Evolutionary conservation across 2,888 invertebrate species (phyloP).

Genomic region (Drosophila anomelani): DNA sequence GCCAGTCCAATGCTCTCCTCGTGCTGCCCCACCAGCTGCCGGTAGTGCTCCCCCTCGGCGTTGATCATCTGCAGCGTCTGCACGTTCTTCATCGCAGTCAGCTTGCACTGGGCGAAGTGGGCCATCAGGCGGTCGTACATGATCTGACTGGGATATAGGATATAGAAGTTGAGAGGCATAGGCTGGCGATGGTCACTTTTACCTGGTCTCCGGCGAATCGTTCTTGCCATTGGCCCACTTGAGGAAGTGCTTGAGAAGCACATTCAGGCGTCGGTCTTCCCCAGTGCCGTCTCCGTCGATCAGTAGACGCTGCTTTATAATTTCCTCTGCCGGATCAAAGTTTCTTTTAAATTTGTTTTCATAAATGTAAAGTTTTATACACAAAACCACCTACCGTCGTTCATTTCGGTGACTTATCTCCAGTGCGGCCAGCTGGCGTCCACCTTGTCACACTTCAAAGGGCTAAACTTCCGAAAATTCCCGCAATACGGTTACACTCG

Average conservation of each 20-base stretch:
- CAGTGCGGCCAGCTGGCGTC: constrained; percentile 5
- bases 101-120: constrained; percentile 94
- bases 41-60: constrained; percentile 93
- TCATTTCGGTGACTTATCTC: constrained; percentile 34
- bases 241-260: constrained; percentile 92
- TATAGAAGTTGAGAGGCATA: not conserved
- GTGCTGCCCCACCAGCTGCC: constrained; percentile 90
- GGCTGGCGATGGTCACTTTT: constrained; percentile 58
- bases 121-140: constrained; percentile 92
- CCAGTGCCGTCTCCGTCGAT: constrained; percentile 99
- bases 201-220: constrained; percentile 89
- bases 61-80: constrained; percentile 92
- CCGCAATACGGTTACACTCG: constrained; percentile 6
- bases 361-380: constrained; percentile 12
- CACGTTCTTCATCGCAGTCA: constrained; percentile 93
- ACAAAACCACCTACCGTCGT: constrained; percentile 45
- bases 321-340: constrained; percentile 90
- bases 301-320: constrained; percentile 94
- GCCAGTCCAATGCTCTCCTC: constrained; percentile 92
- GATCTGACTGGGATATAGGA: constrained; percentile 86
- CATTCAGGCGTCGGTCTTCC: constrained; percentile 95
- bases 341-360: not conserved
- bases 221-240: constrained; percentile 91
- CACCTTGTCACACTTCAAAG: too few species aligned
- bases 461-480: constrained; percentile 4